Evolutionary conservation across 1,140 invertebrate species (phyloP).

Genomic region (Antheraea mylitta): DNA sequence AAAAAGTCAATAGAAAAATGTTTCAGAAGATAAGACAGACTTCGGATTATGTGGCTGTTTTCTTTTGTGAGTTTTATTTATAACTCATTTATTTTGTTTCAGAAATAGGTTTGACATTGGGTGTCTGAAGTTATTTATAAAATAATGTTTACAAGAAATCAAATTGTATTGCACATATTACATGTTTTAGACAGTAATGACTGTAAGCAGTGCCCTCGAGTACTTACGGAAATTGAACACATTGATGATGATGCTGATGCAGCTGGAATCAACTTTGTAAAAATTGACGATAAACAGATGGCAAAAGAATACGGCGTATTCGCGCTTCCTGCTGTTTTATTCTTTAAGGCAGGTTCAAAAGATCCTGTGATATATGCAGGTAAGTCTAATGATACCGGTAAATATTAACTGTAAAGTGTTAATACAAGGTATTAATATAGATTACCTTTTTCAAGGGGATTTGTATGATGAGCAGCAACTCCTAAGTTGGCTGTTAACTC

Average conservation of each 20-base stretch:
- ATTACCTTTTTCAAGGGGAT: slow-evolving; percentile 82
- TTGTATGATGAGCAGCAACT: slow-evolving; percentile 94
- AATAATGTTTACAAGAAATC: slow-evolving; percentile 28
- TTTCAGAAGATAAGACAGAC: slow-evolving; percentile 94
- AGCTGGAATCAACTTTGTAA: slow-evolving; percentile 96
- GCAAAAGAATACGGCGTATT: slow-evolving; percentile 93
- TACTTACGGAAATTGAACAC: slow-evolving; percentile 93
- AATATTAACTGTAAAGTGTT: neutral
- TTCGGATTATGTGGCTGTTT: slow-evolving; percentile 95
- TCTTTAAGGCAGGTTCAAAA: slow-evolving; percentile 92
- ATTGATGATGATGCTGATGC: slow-evolving; percentile 96
- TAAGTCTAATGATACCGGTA: slow-evolving; percentile 47
- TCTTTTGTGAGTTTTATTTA: slow-evolving; percentile 90
- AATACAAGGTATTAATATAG: neutral
- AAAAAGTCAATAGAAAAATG: slow-evolving; percentile 96
- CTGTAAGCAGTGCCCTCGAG: slow-evolving; percentile 95
- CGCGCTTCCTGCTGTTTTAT: slow-evolving; percentile 92
- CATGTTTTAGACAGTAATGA: slow-evolving; percentile 92
- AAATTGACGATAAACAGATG: slow-evolving; percentile 92
- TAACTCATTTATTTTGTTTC: neutral
- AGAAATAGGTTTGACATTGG: neutral
- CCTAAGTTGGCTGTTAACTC: slow-evolving; percentile 92
- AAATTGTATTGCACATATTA: slow-evolving; percentile 68
- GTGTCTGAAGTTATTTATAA: neutral
- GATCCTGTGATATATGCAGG: slow-evolving; percentile 97